Percentiles rank a stretch among this genome's conserved stretches.
Conservation (phyloP, 2,888 invertebrate genomes). For the Philereme vetulata region DNA sequence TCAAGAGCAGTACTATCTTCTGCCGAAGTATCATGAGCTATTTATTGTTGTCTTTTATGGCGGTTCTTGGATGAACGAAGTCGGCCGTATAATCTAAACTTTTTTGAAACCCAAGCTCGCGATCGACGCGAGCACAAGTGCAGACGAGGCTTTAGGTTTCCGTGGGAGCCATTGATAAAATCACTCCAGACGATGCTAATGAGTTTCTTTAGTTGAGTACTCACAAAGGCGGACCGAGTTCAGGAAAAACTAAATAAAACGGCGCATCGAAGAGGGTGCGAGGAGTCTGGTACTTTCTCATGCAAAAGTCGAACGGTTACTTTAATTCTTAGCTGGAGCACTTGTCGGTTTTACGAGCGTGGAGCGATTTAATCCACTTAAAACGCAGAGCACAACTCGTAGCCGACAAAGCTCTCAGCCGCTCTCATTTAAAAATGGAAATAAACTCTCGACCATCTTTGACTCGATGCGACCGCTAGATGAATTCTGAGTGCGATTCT, state of each 20-base stretch:
- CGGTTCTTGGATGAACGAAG: slow-evolving; percentile 52
- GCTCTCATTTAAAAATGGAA: slow-evolving; percentile 84
- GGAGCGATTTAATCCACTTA: slow-evolving; percentile 85
- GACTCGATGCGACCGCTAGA: slow-evolving; percentile 76
- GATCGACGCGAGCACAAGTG: neutral
- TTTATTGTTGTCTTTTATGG: slow-evolving; percentile 67
- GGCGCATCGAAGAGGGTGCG: slow-evolving; percentile 70
- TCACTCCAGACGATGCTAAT: slow-evolving; percentile 63
- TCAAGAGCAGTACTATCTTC: slow-evolving; percentile 71
- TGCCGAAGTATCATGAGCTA: slow-evolving; percentile 64
- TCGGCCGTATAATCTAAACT: slow-evolving; percentile 24
- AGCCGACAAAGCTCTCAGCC: slow-evolving; percentile 83
- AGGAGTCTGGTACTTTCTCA: slow-evolving; percentile 78
- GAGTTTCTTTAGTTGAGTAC: slow-evolving; percentile 74
- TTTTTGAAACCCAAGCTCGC: slow-evolving; percentile 14
- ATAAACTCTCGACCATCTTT: slow-evolving; percentile 82
- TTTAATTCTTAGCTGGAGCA: slow-evolving; percentile 82
- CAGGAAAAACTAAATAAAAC: slow-evolving; percentile 71
- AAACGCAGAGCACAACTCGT: slow-evolving; percentile 82
- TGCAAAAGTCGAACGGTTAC: slow-evolving; percentile 83
- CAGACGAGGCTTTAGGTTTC: slow-evolving; percentile 30
- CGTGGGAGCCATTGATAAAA: slow-evolving; percentile 54
- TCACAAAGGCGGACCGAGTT: slow-evolving; percentile 64
- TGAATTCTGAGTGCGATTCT: slow-evolving; percentile 78
- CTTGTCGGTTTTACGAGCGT: slow-evolving; percentile 84